Conservation (phyloP, 53 echinoderm and acorn worm genomes). For the Apostichopus leukothele region DNA sequence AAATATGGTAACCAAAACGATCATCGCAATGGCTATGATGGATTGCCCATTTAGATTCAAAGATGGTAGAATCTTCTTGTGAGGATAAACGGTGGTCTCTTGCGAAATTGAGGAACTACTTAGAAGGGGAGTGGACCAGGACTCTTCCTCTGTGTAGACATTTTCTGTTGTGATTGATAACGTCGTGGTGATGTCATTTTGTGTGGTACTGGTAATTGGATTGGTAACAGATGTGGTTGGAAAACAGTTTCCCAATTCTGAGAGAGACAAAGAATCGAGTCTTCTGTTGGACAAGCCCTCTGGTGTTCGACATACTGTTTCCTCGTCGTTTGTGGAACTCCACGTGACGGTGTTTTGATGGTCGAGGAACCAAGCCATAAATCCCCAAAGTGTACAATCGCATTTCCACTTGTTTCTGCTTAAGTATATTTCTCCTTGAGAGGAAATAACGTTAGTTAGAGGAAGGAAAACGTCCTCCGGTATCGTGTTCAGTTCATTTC, state of each 20-base stretch:
- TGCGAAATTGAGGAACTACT: background rate
- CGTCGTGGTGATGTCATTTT: no score
- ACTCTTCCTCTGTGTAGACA: background rate
- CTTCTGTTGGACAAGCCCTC: background rate
- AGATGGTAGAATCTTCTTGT: no score
- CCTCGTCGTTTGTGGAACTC: background rate
- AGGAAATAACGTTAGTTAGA: background rate
- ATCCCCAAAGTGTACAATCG: background rate
- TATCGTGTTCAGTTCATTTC: background rate
- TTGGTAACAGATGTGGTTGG: background rate
- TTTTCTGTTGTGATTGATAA: no score
- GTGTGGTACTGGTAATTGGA: no score
- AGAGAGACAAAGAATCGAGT: background rate
- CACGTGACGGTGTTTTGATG: background rate
- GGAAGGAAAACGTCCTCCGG: background rate
- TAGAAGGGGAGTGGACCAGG: background rate
- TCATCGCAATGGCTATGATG: background rate
- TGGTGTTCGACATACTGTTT: background rate
- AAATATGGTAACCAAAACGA: background rate
- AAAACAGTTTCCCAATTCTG: constrained; percentile 1
- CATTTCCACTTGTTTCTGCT: background rate
- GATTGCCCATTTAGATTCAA: background rate
- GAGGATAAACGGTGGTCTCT: no score
- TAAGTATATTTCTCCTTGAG: background rate
- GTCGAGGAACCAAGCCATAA: background rate